These are phyloP conservation scores for Petroica traversi DNA, from an alignment of 2,113 vertebrate species.

Conservation along the genomic window DNA sequence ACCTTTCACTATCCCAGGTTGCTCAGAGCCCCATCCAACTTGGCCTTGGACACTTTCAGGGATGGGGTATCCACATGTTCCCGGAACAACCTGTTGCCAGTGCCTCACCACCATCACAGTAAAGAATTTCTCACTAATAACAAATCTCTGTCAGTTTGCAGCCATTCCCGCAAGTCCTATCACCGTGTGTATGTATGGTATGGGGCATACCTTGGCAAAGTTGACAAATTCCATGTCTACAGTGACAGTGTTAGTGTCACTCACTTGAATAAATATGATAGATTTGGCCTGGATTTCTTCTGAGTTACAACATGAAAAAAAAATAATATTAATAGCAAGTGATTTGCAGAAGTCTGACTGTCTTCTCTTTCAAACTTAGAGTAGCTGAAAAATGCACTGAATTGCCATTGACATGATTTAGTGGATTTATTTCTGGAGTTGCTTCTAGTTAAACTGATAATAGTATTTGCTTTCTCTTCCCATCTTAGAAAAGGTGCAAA, in stretches of 20 bases:
- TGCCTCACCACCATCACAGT: accelerated
- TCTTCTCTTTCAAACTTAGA: background rate
- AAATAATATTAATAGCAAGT: background rate
- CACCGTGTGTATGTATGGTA: background rate
- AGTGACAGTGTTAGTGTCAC: background rate
- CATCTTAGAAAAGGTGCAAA: background rate
- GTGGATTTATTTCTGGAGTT: background rate
- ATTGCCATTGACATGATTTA: background rate
- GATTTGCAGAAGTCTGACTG: background rate
- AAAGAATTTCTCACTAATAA: background rate
- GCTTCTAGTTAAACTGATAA: background rate
- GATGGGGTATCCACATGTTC: background rate
- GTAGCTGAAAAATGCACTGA: background rate
- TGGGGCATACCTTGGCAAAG: background rate
- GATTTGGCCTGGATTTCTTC: background rate
- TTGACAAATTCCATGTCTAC: background rate
- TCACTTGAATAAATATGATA: background rate
- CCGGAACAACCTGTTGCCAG: background rate
- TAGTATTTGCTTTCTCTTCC: background rate
- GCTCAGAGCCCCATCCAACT: background rate
- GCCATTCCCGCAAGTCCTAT: background rate
- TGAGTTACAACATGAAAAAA: background rate
- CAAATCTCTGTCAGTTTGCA: background rate
- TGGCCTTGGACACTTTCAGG: background rate
- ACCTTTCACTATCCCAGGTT: background rate